phyloP scores from a whole-genome alignment of 2,113 vertebrate species.

The Pachyramphus minor region DNA sequence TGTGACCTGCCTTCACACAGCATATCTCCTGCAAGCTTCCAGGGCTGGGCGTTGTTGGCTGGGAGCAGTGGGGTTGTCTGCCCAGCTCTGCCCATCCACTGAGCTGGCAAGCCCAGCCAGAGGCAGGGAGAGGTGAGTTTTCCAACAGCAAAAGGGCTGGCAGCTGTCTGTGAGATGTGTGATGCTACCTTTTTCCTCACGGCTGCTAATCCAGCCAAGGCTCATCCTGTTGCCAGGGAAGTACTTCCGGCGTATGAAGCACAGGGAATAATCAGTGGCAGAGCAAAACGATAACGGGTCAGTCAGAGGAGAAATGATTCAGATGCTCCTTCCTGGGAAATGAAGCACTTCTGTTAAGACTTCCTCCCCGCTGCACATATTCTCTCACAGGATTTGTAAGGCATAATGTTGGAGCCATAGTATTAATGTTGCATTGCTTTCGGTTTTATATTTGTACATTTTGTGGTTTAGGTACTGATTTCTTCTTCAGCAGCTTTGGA shows the following conservation, averaged over 20 bases:
- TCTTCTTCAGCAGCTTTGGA: neutral
- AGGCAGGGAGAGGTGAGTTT: neutral
- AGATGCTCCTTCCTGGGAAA: neutral
- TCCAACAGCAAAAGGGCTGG: neutral
- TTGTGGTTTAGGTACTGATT: neutral
- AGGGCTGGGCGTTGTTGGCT: neutral
- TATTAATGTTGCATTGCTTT: neutral
- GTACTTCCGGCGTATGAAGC: neutral
- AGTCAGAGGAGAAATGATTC: neutral
- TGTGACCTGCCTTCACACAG: neutral
- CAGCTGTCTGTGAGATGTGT: neutral
- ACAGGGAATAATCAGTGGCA: neutral
- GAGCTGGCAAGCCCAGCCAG: neutral
- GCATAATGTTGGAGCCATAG: neutral
- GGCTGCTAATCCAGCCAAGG: neutral
- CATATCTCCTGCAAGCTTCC: neutral
- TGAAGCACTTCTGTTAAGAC: neutral
- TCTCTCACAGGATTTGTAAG: neutral
- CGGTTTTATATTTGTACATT: neutral
- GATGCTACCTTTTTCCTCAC: neutral
- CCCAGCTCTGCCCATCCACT: neutral
- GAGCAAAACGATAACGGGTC: neutral
- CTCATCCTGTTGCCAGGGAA: neutral
- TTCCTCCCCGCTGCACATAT: neutral
- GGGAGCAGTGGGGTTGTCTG: neutral